Evolutionary conservation across 2,113 vertebrate genomes (phyloP), one percentile per base, ranked within the genome.

Genomic region (Zosterops japonicus): DNA sequence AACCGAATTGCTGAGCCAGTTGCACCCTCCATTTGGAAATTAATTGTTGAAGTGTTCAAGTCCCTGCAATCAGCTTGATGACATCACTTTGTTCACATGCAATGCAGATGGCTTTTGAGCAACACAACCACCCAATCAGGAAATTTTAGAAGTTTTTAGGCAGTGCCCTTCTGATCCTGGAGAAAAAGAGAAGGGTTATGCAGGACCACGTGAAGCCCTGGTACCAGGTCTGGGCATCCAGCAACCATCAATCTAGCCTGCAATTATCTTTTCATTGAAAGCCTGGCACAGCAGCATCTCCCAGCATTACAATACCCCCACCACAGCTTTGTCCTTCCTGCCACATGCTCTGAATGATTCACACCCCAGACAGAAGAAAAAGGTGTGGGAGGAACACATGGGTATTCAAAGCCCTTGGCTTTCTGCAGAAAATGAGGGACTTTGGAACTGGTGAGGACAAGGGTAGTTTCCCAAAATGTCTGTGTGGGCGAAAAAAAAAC

Each of bases 261-360:
- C 70, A 90, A 87, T 87, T 95, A 79, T 50, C 55, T 94, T 85
- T 83, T 55, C 57, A 59, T 88, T 27, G 61, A 86, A 80, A 55
- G 36, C 39, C 47, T 82, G 81, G 70, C 74, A 94, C 78, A 52
- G 63, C 39, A 77, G 81, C 65, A 85, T 89, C 69, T 91, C 59
- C 81, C 74, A 76, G 81, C 65, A 72, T 11, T 78, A 92, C 77
- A 82, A 39, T 84, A 46, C 36, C 67, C 46, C 28, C 75, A 41
- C 21, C 82, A 52, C 47, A 91, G 75, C 89, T 93, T 75, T 95
- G 75, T 94, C 87, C 67, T 70, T 85, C 87, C 79, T 95, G 75
- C 78, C 9, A 3, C 88, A 95, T 14, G 4, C 61, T 86, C 47
- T 19, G 70, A 83, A 33, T 77, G 71, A 94, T 77, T 96, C 85